Evolutionary conservation across 1,140 invertebrate genomes (phyloP).

Genomic region (Aricia agestis): DNA sequence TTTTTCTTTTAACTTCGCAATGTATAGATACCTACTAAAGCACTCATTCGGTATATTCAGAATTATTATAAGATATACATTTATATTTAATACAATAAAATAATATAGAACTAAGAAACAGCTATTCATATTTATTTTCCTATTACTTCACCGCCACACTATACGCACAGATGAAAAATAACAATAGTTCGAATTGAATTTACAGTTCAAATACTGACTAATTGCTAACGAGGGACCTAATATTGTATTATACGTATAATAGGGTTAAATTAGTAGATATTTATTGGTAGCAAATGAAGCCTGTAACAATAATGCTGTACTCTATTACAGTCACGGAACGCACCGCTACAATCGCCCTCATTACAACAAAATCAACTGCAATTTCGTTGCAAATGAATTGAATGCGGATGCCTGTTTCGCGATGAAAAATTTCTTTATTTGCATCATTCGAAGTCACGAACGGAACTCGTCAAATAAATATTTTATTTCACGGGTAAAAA

Average conservation of each 20-base stretch:
- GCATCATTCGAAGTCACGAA: slow-evolving; percentile 39
- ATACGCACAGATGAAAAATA: neutral
- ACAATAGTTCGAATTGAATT: neutral
- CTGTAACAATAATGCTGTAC: slow-evolving; percentile 34
- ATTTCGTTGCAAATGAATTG: slow-evolving; percentile 42
- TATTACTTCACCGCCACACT: too few relatives aligned
- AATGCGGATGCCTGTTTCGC: slow-evolving; percentile 28
- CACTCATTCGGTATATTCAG: too few relatives aligned
- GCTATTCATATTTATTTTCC: too few relatives aligned
- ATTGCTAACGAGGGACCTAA: neutral
- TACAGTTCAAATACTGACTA: neutral
- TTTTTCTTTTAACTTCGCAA: too few relatives aligned
- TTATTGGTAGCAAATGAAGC: slow-evolving; percentile 26
- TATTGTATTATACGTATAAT: neutral
- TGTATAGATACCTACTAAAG: too few relatives aligned
- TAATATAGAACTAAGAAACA: too few relatives aligned
- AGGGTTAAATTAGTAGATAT: slow-evolving; percentile 14
- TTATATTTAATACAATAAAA: too few relatives aligned
- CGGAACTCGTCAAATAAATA: slow-evolving; percentile 18
- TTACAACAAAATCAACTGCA: slow-evolving; percentile 56
- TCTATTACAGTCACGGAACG: slow-evolving; percentile 49
- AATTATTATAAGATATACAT: too few relatives aligned
- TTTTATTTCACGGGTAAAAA: slow-evolving; percentile 6
- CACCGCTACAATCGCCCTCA: slow-evolving; percentile 41
- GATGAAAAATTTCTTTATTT: slow-evolving; percentile 49